Evolutionary conservation across 2,113 vertebrate species (phyloP).

Genomic region (Opisthocomus hoazin): DNA sequence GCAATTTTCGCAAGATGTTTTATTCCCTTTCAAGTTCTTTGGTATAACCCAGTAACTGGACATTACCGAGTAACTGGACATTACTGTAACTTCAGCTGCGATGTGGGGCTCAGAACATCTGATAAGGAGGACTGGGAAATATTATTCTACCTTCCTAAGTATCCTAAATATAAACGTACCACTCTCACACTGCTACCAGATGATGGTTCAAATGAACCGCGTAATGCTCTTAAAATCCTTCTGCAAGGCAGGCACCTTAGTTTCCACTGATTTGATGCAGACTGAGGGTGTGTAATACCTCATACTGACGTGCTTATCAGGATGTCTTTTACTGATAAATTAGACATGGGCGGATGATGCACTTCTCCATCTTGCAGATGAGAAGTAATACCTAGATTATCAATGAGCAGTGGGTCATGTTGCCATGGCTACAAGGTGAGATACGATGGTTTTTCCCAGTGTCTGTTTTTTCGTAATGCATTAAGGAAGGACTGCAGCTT

Average conservation of each 20-base stretch:
- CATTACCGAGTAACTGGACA: neutral
- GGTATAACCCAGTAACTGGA: neutral
- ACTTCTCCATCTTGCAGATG: neutral
- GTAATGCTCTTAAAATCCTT: neutral
- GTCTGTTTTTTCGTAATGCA: neutral
- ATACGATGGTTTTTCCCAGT: rapidly evolving
- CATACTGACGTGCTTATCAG: neutral
- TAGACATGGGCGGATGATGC: neutral
- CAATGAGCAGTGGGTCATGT: neutral
- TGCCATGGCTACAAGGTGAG: neutral
- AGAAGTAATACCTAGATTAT: neutral
- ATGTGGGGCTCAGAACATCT: rapidly evolving
- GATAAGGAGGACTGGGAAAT: neutral
- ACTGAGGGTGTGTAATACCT: neutral
- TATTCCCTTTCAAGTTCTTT: neutral
- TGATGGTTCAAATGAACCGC: neutral
- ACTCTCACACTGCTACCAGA: too few relatives aligned
- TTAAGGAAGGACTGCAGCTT: neutral
- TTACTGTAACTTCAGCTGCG: neutral
- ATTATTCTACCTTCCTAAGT: neutral
- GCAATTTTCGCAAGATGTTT: neutral
- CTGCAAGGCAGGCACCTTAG: neutral
- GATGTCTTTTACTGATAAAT: neutral
- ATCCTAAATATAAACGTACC: neutral
- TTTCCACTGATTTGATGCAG: neutral